Percentiles rank a stretch among this genome's conserved stretches.
Evolutionary conservation across 1,140 invertebrate genomes (phyloP).

Genomic region (Hirudo medicinalis): DNA sequence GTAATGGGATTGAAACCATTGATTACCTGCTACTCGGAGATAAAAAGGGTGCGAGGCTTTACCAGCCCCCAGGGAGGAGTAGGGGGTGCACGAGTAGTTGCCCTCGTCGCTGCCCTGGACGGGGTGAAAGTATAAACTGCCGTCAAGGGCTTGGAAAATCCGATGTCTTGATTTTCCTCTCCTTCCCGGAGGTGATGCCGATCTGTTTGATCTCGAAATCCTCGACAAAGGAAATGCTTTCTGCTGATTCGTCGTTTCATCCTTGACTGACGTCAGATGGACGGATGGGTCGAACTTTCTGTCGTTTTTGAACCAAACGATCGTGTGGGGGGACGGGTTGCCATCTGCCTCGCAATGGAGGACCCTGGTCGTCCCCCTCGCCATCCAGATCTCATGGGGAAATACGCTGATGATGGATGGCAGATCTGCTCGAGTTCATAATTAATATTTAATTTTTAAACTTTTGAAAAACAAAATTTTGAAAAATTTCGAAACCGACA

Average conservation of each 20-base stretch:
- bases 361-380: slow-evolving; percentile 79
- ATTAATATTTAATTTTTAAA: not conserved
- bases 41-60: slow-evolving; percentile 83
- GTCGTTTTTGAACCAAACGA: slow-evolving; percentile 59
- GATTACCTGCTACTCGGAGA: slow-evolving; percentile 67
- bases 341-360: slow-evolving; percentile 84
- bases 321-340: slow-evolving; percentile 81
- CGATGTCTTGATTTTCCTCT: not conserved
- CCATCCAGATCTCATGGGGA: slow-evolving; percentile 80
- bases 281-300: slow-evolving; percentile 15
- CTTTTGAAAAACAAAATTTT: not conserved
- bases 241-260: not conserved
- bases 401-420: slow-evolving; percentile 43
- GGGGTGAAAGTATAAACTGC: slow-evolving; percentile 30
- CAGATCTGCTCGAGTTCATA: slow-evolving; percentile 9
- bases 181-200: not conserved
- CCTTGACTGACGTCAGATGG: not conserved
- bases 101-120: slow-evolving; percentile 50
- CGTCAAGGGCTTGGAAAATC: slow-evolving; percentile 15
- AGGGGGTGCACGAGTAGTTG: slow-evolving; percentile 83
- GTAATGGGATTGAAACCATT: too few species aligned
- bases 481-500: not conserved
- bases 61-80: slow-evolving; percentile 81
- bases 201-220: not conserved
- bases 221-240: not conserved